These are phyloP conservation scores for Trypoxylus dichotomus DNA, from an alignment of 1,140 invertebrate genomes.

Conservation along the genomic window DNA sequence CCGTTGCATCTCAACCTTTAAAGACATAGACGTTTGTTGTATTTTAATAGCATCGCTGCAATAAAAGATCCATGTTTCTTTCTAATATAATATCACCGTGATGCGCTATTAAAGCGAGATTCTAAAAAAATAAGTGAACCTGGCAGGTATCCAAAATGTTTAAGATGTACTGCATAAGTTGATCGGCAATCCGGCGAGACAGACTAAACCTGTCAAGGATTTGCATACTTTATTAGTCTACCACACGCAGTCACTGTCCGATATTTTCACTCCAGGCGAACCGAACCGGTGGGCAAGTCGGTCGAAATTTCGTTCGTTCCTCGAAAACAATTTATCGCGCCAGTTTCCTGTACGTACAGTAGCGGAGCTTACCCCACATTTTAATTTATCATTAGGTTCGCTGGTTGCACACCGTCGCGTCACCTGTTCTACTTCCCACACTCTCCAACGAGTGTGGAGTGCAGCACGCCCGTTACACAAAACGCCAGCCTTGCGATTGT, in stretches of 20 bases:
- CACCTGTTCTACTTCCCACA: conserved; percentile 18
- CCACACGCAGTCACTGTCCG: conserved; percentile 20
- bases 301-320: neutral
- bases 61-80: neutral
- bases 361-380: conserved; percentile 4
- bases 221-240: conserved; percentile 29
- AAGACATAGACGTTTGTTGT: too few species aligned
- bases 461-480: neutral
- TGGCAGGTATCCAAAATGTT: conserved; percentile 19
- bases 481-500: neutral
- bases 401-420: conserved; percentile 9
- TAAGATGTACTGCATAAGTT: conserved; percentile 28
- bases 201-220: conserved; percentile 29
- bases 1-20: too few species aligned
- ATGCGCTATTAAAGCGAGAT: neutral
- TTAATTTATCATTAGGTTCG: conserved; percentile 20
- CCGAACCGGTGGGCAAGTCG: neutral
- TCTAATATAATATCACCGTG: neutral
- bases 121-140: conserved; percentile 22
- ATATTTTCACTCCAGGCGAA: conserved; percentile 4
- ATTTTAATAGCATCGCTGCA: too few species aligned
- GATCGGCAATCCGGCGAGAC: conserved; percentile 16
- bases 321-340: conserved; percentile 8
- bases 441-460: neutral
- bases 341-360: conserved; percentile 4